phyloP scores from a whole-genome alignment of 2,797 vertebrate genomes.

The Acropternis orthonyx region DNA sequence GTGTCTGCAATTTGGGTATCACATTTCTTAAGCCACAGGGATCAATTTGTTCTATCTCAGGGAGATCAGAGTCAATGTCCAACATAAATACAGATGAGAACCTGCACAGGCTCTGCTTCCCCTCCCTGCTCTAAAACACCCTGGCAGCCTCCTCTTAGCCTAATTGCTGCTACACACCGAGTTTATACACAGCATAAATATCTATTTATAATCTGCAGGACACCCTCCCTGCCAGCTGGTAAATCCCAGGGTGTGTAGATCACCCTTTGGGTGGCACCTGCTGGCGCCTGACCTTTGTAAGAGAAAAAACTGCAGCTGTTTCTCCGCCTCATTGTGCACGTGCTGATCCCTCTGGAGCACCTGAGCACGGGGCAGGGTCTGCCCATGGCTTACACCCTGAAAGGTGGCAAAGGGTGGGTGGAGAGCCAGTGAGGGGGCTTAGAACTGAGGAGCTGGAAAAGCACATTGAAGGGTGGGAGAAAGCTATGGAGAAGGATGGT shows the following conservation, averaged over 20 bases:
- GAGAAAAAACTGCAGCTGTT: neutral
- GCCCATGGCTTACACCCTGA: neutral
- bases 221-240: neutral
- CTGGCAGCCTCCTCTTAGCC: conserved; percentile 6
- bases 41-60: conserved; percentile 24
- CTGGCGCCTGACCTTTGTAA: neutral
- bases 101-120: neutral
- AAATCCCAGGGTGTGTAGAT: neutral
- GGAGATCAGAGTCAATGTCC: neutral
- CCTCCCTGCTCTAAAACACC: neutral
- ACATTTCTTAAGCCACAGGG: neutral
- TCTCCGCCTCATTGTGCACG: neutral
- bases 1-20: conserved; percentile 9
- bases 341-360: fast-evolving
- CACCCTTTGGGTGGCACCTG: neutral
- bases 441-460: neutral
- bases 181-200: neutral
- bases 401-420: neutral
- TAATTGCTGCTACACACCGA: neutral
- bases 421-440: neutral
- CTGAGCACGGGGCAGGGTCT: fast-evolving
- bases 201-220: neutral
- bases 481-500: fast-evolving
- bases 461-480: neutral
- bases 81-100: conserved; percentile 38